Evolutionary conservation across 2,888 invertebrate genomes (phyloP).

Genomic region (Watsonalla binaria): DNA sequence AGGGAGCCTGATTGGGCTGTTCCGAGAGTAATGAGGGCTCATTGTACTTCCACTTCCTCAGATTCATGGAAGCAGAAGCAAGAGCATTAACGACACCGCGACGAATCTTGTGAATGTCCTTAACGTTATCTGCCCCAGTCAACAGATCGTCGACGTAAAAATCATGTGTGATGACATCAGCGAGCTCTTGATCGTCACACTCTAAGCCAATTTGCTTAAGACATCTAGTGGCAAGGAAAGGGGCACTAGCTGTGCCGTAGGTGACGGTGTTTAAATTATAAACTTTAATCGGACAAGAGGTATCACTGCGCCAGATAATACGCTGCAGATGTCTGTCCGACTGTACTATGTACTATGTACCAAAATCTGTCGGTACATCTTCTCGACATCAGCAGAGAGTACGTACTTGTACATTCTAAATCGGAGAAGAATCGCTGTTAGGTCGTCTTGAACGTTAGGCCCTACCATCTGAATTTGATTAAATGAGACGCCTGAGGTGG

Average conservation of each 20-base stretch:
- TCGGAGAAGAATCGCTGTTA: too few relatives aligned
- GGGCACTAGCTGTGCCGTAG: constrained; percentile 1
- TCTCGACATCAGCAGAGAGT: too few relatives aligned
- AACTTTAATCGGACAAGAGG: background rate
- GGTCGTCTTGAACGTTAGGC: too few relatives aligned
- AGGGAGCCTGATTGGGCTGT: too few relatives aligned
- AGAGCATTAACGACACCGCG: background rate
- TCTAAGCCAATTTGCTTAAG: constrained; percentile 3
- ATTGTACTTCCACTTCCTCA: background rate
- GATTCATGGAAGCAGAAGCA: background rate
- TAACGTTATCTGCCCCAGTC: background rate
- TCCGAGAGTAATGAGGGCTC: too few relatives aligned
- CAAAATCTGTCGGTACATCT: too few relatives aligned
- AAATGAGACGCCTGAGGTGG: background rate
- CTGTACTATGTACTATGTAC: background rate
- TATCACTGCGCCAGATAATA: too few relatives aligned
- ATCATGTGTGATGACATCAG: background rate
- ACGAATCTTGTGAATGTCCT: background rate
- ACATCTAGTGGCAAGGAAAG: constrained; percentile 2
- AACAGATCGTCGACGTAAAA: background rate
- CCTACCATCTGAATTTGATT: too few relatives aligned
- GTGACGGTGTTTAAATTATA: background rate
- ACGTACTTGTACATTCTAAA: too few relatives aligned
- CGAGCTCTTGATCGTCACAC: background rate
- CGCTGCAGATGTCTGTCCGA: too few relatives aligned